These are phyloP conservation scores for Patella vulgata DNA, from an alignment of 1,140 invertebrate species.

Conservation along the genomic window DNA sequence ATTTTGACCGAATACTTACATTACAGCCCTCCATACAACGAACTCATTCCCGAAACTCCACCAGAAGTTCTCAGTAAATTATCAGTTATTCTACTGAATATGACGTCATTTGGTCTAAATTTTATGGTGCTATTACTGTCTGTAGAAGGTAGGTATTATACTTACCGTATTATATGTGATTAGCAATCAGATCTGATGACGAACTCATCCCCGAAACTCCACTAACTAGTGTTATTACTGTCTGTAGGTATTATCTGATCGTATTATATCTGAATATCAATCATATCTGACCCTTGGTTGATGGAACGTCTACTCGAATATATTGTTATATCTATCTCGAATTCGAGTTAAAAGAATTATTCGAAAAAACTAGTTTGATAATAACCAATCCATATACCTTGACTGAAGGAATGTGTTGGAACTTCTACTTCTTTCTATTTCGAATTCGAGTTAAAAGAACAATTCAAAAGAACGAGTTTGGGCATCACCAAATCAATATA, in stretches of 20 bases:
- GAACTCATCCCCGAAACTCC: neutral
- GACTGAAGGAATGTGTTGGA: too few relatives aligned
- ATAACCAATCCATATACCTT: too few relatives aligned
- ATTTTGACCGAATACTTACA: too few relatives aligned
- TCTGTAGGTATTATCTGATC: constrained; percentile 7
- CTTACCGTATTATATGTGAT: too few relatives aligned
- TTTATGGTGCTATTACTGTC: constrained; percentile 59
- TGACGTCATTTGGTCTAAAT: constrained; percentile 59
- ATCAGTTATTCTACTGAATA: constrained; percentile 47
- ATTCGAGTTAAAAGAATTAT: too few relatives aligned
- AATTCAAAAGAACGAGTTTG: too few relatives aligned
- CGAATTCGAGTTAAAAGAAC: too few relatives aligned
- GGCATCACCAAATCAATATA: too few relatives aligned
- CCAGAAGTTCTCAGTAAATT: constrained; percentile 36
- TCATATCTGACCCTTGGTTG: constrained; percentile 2
- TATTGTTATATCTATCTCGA: neutral
- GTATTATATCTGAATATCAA: constrained; percentile 8
- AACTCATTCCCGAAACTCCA: constrained; percentile 31
- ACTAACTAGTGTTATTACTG: neutral
- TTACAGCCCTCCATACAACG: constrained; percentile 26
- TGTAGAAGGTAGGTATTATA: constrained; percentile 52
- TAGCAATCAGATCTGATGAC: too few relatives aligned
- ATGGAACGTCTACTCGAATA: too few relatives aligned
- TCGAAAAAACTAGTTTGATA: too few relatives aligned
- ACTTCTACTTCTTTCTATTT: too few relatives aligned